Evolutionary conservation across 2,888 invertebrate genomes (phyloP).

Genomic region (Himalopsyche tibetana): DNA sequence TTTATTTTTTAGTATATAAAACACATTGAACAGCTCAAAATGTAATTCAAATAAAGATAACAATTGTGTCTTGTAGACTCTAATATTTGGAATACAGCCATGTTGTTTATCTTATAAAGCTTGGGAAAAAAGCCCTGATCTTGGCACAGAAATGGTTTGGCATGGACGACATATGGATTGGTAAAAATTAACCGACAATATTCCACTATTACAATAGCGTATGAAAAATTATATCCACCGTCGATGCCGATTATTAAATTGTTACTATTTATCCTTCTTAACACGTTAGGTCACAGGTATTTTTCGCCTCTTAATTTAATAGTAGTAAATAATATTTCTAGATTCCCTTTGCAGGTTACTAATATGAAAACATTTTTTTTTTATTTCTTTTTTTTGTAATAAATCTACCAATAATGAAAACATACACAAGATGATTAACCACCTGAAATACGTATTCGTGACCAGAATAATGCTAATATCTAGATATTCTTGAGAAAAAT

Average conservation of each 20-base stretch:
- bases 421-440: background rate
- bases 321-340: conserved; percentile 16
- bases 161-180: conserved; percentile 49
- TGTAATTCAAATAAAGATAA: conserved; percentile 51
- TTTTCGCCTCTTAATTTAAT: conserved; percentile 10
- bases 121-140: conserved; percentile 54
- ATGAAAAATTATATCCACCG: conserved; percentile 13
- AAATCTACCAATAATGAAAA: conserved; percentile 13
- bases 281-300: conserved; percentile 12
- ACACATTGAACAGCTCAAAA: conserved; percentile 45
- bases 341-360: conserved; percentile 6
- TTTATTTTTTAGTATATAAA: conserved; percentile 27
- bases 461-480: conserved; percentile 47
- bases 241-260: conserved; percentile 22
- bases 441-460: conserved; percentile 43
- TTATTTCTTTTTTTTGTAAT: background rate
- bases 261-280: conserved; percentile 8
- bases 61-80: conserved; percentile 56
- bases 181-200: background rate
- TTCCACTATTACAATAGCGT: conserved; percentile 4
- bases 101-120: conserved; percentile 51
- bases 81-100: conserved; percentile 62
- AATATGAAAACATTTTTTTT: conserved; percentile 2
- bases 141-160: conserved; percentile 61
- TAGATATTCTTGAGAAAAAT: conserved; percentile 10